phyloP scores from a whole-genome alignment of 92 coral and sea anemone genomes.

The Epizoanthus stellaris region DNA sequence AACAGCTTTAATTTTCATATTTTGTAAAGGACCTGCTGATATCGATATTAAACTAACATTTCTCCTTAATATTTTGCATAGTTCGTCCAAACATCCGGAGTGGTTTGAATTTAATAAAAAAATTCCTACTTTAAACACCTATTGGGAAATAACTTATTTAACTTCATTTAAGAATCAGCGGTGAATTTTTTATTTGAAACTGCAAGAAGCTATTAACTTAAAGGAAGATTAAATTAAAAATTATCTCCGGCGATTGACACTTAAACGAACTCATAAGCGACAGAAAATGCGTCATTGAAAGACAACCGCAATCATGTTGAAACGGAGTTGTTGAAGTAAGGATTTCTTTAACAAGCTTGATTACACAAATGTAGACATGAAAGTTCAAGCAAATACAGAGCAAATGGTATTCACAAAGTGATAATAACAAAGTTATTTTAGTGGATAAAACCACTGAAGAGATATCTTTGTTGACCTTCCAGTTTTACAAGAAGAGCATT shows the following conservation, averaged over 20 bases:
- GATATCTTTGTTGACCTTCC: neutral
- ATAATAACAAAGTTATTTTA: conserved; percentile 66
- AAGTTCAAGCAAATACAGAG: conserved; percentile 54
- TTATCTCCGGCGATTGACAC: conserved; percentile 53
- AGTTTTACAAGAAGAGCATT: neutral
- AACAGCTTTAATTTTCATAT: conserved; percentile 71
- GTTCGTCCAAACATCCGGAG: conserved; percentile 85
- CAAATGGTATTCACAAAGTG: conserved; percentile 65
- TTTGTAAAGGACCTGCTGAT: conserved; percentile 85
- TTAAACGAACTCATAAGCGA: conserved; percentile 34
- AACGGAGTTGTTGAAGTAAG: neutral
- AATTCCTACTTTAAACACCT: conserved; percentile 60
- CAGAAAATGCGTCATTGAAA: conserved; percentile 28
- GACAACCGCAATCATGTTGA: conserved; percentile 28
- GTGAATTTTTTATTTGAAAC: conserved; percentile 63
- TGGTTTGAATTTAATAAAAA: conserved; percentile 58
- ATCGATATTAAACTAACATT: conserved; percentile 78
- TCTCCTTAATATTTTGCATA: conserved; percentile 67
- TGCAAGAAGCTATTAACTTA: conserved; percentile 77
- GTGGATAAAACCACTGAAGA: conserved; percentile 60
- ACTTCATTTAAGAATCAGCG: conserved; percentile 74
- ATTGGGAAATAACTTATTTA: conserved; percentile 66
- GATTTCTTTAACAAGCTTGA: conserved; percentile 27
- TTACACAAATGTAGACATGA: conserved; percentile 38
- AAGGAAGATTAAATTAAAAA: conserved; percentile 71